Evolutionary conservation across 2,888 invertebrate genomes (phyloP), one percentile per base, ranked within the genome.

Genomic region (Cancer borealis): DNA sequence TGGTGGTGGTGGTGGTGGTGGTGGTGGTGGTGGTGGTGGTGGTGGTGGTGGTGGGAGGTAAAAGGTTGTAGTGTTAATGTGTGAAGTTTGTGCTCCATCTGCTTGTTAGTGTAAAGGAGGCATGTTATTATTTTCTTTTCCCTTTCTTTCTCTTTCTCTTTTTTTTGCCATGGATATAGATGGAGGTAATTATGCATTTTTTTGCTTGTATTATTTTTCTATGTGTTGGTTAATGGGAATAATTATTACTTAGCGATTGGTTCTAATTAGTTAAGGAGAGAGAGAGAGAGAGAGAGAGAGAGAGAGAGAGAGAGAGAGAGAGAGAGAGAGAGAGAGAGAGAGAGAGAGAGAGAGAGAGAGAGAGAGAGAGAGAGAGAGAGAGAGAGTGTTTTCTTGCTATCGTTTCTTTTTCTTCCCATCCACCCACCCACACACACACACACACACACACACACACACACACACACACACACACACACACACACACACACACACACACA

Each of bases 291-390:
- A 92, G 84, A 47, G 84, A 47, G 84, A 92, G 84, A 47, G 66
- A 91, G 91, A 91, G 66, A 66, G 66, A 91, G 91, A 91, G 91
- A 91, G 66, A 91, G 91, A 73, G 91, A 91, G 91, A 91, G 91
- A 91, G 91, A 91, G 91, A 60, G 91, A 91, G 91, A 91, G 91
- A 91, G 91, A 91, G 91, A 91, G 91, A 91, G 91, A 91, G 91
- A 91, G 91, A 91, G 84, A 92, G 92, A 84, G 46, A 92, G 92
- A 92, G 92, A 92, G 92, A 92, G 92, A 79, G 84, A 79, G 92
- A 73, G 73, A 92, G 73, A 73, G 66, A 73, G 46, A 46, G 46
- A 79, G 79, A 39, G 47, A 92, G 45, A 92, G 60, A 91, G 66
- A 54, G 91, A 30, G 30, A 39, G 39, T 1, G 39, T 39, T 39